Conservation (phyloP, 2,888 invertebrate genomes). For the Caradrina kadenii region DNA sequence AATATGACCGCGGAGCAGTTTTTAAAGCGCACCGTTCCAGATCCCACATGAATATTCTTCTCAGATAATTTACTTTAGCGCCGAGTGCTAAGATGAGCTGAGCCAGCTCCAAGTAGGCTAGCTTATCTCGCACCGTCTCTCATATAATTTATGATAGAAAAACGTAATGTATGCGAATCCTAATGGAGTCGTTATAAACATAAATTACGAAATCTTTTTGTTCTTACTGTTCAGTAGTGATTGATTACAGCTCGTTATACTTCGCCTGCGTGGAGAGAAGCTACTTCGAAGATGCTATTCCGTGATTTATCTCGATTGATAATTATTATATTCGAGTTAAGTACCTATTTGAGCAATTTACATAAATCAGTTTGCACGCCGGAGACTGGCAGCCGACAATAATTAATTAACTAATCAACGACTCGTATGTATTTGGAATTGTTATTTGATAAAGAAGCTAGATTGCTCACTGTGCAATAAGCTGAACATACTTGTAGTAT, state of each 20-base stretch:
- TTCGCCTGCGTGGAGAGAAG: background rate
- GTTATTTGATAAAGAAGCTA: no score
- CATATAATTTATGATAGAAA: slow-evolving; percentile 17
- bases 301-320: background rate
- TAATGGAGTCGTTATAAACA: slow-evolving; percentile 31
- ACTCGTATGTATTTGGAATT: no score
- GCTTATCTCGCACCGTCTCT: slow-evolving; percentile 12
- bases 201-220: slow-evolving; percentile 20
- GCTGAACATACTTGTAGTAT: no score
- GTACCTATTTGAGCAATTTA: background rate
- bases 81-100: slow-evolving; percentile 30
- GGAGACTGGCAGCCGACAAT: no score
- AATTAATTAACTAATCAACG: no score
- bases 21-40: slow-evolving; percentile 31
- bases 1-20: slow-evolving; percentile 30
- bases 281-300: slow-evolving; percentile 8
- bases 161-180: slow-evolving; percentile 17
- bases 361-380: background rate
- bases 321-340: background rate
- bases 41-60: slow-evolving; percentile 48
- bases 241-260: slow-evolving; percentile 29
- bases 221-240: slow-evolving; percentile 31
- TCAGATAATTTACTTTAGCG: slow-evolving; percentile 43
- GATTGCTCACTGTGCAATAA: no score
- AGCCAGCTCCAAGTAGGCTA: background rate